phyloP scores from a whole-genome alignment of 2,888 invertebrate species.

The Noctua fimbriata region DNA sequence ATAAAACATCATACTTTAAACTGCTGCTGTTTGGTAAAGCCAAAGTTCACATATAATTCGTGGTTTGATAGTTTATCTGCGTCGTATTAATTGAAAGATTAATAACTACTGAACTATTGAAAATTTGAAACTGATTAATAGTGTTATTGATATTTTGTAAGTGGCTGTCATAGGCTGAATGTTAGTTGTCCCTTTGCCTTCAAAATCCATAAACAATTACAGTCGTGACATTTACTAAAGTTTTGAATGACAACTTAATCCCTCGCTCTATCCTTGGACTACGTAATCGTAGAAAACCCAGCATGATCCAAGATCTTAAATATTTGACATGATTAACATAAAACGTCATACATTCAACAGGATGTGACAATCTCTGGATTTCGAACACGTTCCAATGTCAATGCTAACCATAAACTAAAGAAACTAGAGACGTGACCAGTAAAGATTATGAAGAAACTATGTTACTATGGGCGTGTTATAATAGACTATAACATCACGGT shows the following conservation, averaged over 20 bases:
- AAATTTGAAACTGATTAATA: conserved; percentile 44
- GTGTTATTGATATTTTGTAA: conserved; percentile 15
- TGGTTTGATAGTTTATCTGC: conserved; percentile 20
- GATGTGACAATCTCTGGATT: conserved; percentile 63
- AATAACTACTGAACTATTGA: conserved; percentile 20
- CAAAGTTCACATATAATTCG: conserved; percentile 45
- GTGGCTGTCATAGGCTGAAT: conserved; percentile 18
- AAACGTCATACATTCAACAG: conserved; percentile 58
- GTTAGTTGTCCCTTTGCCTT: conserved; percentile 14
- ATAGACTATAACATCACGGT: background rate
- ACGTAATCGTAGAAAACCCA: conserved; percentile 16
- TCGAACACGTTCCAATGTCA: conserved; percentile 69
- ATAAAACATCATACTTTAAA: conserved; percentile 49
- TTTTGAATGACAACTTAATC: conserved; percentile 20
- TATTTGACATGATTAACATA: conserved; percentile 44
- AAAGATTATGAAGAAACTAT: conserved; percentile 46
- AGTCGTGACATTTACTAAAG: conserved; percentile 5
- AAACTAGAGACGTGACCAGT: conserved; percentile 66
- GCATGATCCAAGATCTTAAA: conserved; percentile 8
- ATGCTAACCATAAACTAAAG: conserved; percentile 63
- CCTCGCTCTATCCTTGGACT: conserved; percentile 5
- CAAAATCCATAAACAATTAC: conserved; percentile 16
- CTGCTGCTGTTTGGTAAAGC: conserved; percentile 17
- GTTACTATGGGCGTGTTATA: conserved; percentile 34
- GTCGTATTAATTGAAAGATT: conserved; percentile 37